These are phyloP conservation scores for Diorhabda carinulata DNA, from an alignment of 1,140 invertebrate species.

Conservation along the genomic window DNA sequence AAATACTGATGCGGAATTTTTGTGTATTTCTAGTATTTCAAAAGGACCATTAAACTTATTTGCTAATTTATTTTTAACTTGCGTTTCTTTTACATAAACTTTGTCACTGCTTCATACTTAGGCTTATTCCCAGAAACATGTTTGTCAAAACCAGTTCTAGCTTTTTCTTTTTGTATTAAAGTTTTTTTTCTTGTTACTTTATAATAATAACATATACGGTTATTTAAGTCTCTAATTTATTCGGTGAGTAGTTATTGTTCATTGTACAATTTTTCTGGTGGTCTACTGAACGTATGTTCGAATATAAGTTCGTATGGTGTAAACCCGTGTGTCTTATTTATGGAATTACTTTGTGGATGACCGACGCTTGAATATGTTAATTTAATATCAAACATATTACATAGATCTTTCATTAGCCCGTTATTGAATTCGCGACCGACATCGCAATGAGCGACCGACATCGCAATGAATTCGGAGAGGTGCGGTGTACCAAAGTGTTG, in stretches of 20 bases:
- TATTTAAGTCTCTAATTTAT: slow-evolving; percentile 3
- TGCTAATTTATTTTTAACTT: slow-evolving; percentile 16
- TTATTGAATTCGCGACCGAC: neutral
- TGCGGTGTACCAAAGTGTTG: neutral
- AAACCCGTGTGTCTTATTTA: slow-evolving; percentile 20
- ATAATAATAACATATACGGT: slow-evolving; percentile 12
- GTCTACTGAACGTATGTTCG: slow-evolving; percentile 12
- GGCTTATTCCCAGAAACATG: neutral
- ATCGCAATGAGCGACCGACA: too few species aligned
- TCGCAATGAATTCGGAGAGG: too few species aligned
- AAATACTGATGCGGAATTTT: neutral
- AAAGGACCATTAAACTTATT: neutral
- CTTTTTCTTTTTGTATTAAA: slow-evolving; percentile 9
- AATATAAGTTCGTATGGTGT: slow-evolving; percentile 18
- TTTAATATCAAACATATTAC: neutral
- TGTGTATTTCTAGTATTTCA: neutral
- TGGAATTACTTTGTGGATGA: neutral
- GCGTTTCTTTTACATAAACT: slow-evolving; percentile 17
- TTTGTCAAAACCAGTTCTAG: slow-evolving; percentile 14
- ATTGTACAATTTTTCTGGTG: slow-evolving; percentile 13
- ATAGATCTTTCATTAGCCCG: too few species aligned
- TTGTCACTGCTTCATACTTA: slow-evolving; percentile 9
- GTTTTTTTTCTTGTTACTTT: neutral
- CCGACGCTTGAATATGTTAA: too few species aligned
- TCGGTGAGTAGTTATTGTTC: slow-evolving; percentile 7